phyloP scores from a whole-genome alignment of 1,140 invertebrate genomes.

The Penaeus indicus region DNA sequence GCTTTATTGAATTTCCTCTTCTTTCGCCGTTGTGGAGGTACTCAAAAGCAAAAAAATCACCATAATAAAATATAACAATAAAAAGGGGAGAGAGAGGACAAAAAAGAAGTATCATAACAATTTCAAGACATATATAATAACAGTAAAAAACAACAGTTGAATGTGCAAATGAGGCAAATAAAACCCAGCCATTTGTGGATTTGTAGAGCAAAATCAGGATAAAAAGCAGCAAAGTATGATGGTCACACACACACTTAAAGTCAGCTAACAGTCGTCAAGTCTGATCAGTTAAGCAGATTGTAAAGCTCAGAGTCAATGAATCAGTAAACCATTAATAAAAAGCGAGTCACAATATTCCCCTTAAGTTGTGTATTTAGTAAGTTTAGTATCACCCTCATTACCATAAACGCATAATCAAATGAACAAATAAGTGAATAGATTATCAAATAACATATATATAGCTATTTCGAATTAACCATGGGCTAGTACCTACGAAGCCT shows the following conservation, averaged over 20 bases:
- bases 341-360: too few relatives aligned
- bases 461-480: too few relatives aligned
- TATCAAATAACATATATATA: too few relatives aligned
- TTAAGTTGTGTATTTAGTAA: too few relatives aligned
- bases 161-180: background rate
- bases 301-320: background rate
- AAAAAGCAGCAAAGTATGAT: conserved; percentile 19
- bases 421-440: too few relatives aligned
- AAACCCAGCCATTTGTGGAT: conserved; percentile 57
- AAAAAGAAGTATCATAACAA: conserved; percentile 18
- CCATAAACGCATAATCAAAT: too few relatives aligned
- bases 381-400: too few relatives aligned
- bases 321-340: too few relatives aligned
- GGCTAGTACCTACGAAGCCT: too few relatives aligned
- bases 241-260: conserved; percentile 8
- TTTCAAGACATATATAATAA: conserved; percentile 12
- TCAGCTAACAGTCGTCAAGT: background rate
- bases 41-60: too few relatives aligned
- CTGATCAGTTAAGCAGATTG: background rate
- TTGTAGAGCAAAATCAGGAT: background rate
- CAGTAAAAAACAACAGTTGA: conserved; percentile 19
- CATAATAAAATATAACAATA: too few relatives aligned
- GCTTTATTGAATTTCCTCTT: background rate
- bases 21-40: background rate
- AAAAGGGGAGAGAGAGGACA: too few relatives aligned